A percentile compares a stretch with the other conserved stretches of the same genome.
Conservation (phyloP, 2,113 vertebrate genomes). For the Stictonetta naevosa region DNA sequence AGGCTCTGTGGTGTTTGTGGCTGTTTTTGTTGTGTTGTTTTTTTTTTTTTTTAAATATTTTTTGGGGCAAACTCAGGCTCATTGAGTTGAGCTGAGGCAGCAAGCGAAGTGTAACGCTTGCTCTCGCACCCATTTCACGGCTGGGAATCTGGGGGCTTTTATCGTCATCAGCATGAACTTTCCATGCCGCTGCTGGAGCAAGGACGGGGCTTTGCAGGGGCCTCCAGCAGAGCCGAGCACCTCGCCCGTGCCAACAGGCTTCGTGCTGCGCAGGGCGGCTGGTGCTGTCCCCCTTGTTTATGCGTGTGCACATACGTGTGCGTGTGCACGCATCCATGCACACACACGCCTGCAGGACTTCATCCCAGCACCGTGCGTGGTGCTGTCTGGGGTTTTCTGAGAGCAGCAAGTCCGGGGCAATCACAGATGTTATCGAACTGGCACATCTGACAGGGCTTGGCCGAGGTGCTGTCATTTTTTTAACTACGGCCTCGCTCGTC, state of each 20-base stretch:
- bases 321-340: rapidly evolving
- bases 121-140: not conserved
- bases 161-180: not conserved
- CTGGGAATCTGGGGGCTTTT: not conserved
- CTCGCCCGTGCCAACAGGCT: too few relatives aligned
- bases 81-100: not conserved
- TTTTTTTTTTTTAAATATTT: not conserved
- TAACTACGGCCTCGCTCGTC: not conserved
- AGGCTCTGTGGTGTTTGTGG: not conserved
- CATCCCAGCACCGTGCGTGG: too few relatives aligned
- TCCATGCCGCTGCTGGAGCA: not conserved
- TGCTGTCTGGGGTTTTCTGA: not conserved
- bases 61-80: rapidly evolving
- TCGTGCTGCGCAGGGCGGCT: not conserved
- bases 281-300: not conserved
- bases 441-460: not conserved
- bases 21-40: not conserved
- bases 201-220: not conserved
- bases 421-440: not conserved
- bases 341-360: rapidly evolving
- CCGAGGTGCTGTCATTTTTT: not conserved
- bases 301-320: rapidly evolving
- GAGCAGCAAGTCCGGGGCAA: not conserved
- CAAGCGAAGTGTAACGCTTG: not conserved
- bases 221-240: not conserved